These are phyloP conservation scores for Luscinia megarhynchos DNA, from an alignment of 2,797 vertebrate species.

Conservation along the genomic window DNA sequence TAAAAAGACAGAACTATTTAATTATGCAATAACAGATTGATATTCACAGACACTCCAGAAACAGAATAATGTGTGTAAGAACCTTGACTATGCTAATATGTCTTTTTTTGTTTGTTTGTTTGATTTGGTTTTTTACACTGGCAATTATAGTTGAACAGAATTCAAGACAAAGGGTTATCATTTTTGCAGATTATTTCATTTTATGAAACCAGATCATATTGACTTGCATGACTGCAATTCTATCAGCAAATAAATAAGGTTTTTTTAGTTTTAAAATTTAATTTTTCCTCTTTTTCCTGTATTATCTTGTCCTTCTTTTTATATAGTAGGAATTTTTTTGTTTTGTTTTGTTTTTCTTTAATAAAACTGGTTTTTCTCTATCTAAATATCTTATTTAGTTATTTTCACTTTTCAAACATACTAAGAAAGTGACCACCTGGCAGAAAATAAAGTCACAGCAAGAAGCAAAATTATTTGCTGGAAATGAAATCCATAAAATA, in stretches of 20 bases:
- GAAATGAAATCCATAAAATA: neutral
- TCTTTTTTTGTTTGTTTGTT: neutral
- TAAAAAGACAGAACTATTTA: slow-evolving; percentile 46
- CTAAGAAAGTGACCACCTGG: neutral
- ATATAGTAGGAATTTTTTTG: neutral
- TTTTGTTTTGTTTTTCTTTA: neutral
- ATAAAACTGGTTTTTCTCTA: neutral
- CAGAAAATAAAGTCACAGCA: neutral
- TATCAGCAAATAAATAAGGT: neutral
- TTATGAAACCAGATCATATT: neutral
- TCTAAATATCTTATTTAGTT: neutral
- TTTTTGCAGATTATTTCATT: slow-evolving; percentile 29
- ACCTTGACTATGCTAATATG: slow-evolving; percentile 14
- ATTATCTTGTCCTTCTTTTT: neutral
- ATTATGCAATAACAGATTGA: slow-evolving; percentile 39
- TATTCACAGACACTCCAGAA: slow-evolving; percentile 30
- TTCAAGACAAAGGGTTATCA: neutral
- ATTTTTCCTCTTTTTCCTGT: neutral
- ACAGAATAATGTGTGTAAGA: slow-evolving; percentile 23
- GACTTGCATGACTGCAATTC: neutral
- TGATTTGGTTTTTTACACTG: neutral
- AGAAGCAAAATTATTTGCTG: neutral
- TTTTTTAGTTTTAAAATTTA: neutral
- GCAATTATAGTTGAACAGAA: slow-evolving; percentile 8
- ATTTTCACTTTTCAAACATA: neutral